Percentiles rank a stretch among this genome's conserved stretches.
These are phyloP conservation scores for Lithosia quadra DNA, from an alignment of 2,888 invertebrate species.

Conservation along the genomic window DNA sequence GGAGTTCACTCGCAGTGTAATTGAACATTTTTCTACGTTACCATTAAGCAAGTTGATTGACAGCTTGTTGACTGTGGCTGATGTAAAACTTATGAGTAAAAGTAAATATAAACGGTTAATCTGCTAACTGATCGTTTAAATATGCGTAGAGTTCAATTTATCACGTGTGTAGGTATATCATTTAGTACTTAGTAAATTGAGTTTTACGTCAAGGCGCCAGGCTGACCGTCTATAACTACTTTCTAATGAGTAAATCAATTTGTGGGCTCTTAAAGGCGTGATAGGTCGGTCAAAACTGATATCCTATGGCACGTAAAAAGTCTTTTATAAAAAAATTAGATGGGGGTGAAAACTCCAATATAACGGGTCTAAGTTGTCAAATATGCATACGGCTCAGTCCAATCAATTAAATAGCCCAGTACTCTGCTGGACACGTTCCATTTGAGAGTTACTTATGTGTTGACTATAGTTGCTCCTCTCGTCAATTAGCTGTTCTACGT, in stretches of 20 bases:
- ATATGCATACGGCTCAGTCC: too few relatives aligned
- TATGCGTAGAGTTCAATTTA: neutral
- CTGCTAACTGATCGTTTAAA: neutral
- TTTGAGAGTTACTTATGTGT: too few relatives aligned
- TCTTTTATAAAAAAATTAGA: neutral
- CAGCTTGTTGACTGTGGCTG: neutral
- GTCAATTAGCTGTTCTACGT: neutral
- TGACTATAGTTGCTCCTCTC: too few relatives aligned
- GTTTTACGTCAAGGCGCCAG: conserved; percentile 25
- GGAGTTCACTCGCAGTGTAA: too few relatives aligned
- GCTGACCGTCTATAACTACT: conserved; percentile 40
- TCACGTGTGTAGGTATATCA: neutral
- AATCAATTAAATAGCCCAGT: too few relatives aligned
- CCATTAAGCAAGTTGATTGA: neutral
- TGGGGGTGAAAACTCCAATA: neutral
- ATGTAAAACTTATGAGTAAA: neutral
- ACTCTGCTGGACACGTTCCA: too few relatives aligned
- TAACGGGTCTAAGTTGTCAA: too few relatives aligned
- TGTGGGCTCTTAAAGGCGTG: conserved; percentile 23
- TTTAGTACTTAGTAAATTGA: neutral
- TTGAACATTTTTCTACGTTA: too few relatives aligned
- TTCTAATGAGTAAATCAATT: conserved; percentile 44
- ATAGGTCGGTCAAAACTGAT: neutral
- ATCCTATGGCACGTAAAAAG: neutral
- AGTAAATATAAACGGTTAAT: neutral